A percentile compares a stretch with the other conserved stretches of the same genome.
Conservation (phyloP, 2,797 vertebrate genomes). For the Odontamblyopus lacepedii region DNA sequence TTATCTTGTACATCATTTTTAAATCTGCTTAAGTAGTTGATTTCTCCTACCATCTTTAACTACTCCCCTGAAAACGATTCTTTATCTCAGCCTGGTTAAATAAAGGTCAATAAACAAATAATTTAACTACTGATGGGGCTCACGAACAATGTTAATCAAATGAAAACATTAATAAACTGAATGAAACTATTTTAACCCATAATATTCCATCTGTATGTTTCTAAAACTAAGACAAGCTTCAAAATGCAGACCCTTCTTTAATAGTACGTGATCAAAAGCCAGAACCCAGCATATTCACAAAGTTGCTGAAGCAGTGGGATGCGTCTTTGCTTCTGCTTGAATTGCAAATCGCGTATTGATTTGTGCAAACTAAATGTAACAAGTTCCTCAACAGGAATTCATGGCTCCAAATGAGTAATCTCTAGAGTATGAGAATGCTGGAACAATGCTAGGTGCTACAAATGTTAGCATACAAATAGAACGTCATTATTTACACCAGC, state of each 20-base stretch:
- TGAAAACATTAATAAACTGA: too few species aligned
- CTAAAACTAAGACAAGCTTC: too few species aligned
- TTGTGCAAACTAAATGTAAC: background rate
- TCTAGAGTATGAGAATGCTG: background rate
- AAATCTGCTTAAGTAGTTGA: too few species aligned
- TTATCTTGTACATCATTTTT: too few species aligned
- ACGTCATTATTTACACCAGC: background rate
- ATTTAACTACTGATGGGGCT: too few species aligned
- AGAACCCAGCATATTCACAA: background rate
- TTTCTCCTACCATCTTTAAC: too few species aligned
- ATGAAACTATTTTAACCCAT: too few species aligned
- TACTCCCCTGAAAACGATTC: too few species aligned
- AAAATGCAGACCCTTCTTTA: background rate
- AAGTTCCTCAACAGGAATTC: background rate
- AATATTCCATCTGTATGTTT: too few species aligned
- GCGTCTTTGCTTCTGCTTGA: background rate
- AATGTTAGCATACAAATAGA: background rate
- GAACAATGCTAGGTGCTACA: background rate
- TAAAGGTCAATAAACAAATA: too few species aligned
- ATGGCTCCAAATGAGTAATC: constrained; percentile 2
- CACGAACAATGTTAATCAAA: too few species aligned
- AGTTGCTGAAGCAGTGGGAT: background rate
- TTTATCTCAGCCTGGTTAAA: too few species aligned
- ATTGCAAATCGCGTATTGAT: background rate
- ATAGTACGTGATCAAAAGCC: background rate